Evolutionary conservation across 2,888 invertebrate genomes (phyloP).

Genomic region (Alcis repandata): DNA sequence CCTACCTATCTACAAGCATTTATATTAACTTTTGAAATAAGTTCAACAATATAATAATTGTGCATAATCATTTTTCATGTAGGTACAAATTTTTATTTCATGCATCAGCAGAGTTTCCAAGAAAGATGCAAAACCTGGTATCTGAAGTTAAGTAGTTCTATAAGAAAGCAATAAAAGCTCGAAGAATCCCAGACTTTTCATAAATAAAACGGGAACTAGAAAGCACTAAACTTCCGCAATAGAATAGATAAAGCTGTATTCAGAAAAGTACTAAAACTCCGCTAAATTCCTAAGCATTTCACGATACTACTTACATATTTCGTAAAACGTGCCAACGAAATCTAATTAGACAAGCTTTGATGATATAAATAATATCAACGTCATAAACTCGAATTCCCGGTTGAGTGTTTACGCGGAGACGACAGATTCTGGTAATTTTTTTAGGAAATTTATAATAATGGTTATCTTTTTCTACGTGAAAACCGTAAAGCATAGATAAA

Average conservation of each 20-base stretch:
- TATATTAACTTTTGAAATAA: too few species aligned
- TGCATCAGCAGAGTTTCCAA: not conserved
- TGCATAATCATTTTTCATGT: too few species aligned
- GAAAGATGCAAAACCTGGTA: not conserved
- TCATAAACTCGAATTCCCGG: conserved; percentile 5
- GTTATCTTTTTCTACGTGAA: not conserved
- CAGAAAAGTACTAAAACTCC: conserved; percentile 7
- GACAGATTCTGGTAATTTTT: conserved; percentile 25
- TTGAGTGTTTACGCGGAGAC: conserved; percentile 11
- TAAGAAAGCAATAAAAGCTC: conserved; percentile 2
- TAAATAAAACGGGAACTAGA: conserved; percentile 9
- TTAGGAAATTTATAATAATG: not conserved
- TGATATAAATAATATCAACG: conserved; percentile 23
- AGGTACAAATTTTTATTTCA: not conserved
- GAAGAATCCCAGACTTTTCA: not conserved
- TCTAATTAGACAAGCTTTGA: conserved; percentile 28
- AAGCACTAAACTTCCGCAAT: conserved; percentile 3
- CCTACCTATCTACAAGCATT: too few species aligned
- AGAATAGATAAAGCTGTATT: conserved; percentile 1
- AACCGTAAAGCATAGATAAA: not conserved
- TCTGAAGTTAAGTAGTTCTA: not conserved
- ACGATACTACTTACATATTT: conserved; percentile 9
- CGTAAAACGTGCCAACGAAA: conserved; percentile 25
- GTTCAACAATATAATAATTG: too few species aligned
- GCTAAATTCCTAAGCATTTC: conserved; percentile 5